phyloP scores from a whole-genome alignment of 2,797 vertebrate genomes.

The Tenualosa ilisha region DNA sequence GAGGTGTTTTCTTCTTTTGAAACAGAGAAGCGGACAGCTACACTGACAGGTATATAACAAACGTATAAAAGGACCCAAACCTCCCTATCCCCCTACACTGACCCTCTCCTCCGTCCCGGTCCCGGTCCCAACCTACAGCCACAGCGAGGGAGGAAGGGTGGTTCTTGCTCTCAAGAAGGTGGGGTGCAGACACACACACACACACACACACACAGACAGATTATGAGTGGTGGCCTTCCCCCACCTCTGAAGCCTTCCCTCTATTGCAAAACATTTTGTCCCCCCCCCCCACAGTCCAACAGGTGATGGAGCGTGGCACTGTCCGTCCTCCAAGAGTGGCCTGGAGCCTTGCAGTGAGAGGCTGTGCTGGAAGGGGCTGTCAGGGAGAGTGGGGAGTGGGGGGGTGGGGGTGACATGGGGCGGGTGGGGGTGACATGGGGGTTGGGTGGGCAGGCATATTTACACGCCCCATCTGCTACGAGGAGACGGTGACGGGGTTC shows the following conservation, averaged over 20 bases:
- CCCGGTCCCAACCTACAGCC: background rate
- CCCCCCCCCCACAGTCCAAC: slow-evolving; percentile 48
- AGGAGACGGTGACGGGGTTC: slow-evolving; percentile 93
- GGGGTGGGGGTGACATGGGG: slow-evolving; percentile 40
- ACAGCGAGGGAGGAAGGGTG: slow-evolving; percentile 53
- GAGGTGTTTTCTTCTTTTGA: slow-evolving; percentile 64
- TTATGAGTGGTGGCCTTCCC: background rate
- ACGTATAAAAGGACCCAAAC: slow-evolving; percentile 56
- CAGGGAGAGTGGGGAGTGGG: slow-evolving; percentile 40
- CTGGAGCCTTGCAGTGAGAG: slow-evolving; percentile 3
- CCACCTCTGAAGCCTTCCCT: slow-evolving; percentile 48
- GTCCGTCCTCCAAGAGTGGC: slow-evolving; percentile 53
- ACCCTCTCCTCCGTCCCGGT: background rate
- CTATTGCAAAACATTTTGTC: slow-evolving; percentile 56
- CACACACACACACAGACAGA: background rate
- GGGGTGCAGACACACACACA: slow-evolving; percentile 30
- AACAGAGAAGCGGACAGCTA: slow-evolving; percentile 73
- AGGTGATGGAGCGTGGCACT: slow-evolving; percentile 56
- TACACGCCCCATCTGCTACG: slow-evolving; percentile 74
- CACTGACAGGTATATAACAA: slow-evolving; percentile 56
- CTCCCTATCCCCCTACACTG: background rate
- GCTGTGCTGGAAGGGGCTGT: background rate
- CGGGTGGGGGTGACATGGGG: background rate
- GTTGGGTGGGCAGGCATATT: slow-evolving; percentile 36
- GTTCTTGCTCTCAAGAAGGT: slow-evolving; percentile 45